phyloP scores from a whole-genome alignment of 2,797 vertebrate species.

The Gymnothorax reevesii region DNA sequence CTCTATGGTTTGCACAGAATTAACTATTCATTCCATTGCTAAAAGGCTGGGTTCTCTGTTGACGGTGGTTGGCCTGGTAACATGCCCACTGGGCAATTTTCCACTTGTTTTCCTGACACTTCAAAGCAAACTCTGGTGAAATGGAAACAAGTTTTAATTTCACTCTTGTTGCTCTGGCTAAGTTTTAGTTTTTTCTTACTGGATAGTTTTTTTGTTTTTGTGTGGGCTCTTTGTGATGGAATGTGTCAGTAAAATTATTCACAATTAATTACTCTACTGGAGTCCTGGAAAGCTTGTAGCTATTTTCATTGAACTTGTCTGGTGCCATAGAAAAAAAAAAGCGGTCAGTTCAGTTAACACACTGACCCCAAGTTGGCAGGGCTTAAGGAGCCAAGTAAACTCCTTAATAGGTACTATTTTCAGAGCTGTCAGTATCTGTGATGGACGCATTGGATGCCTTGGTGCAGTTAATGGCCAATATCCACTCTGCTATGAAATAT shows the following conservation, averaged over 20 bases:
- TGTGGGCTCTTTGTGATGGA: background rate
- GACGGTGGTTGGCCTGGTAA: conserved; percentile 8
- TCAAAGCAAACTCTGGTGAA: background rate
- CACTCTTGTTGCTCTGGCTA: background rate
- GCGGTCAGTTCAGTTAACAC: background rate
- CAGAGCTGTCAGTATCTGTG: background rate
- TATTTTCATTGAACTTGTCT: conserved; percentile 3
- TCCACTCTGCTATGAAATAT: background rate
- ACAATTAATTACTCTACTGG: background rate
- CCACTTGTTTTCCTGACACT: background rate
- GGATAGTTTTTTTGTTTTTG: background rate
- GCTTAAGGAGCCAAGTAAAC: conserved; percentile 11
- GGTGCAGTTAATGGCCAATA: background rate
- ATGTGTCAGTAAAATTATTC: background rate
- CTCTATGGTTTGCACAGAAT: background rate
- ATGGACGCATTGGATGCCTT: background rate
- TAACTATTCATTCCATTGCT: background rate
- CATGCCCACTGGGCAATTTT: conserved; percentile 1
- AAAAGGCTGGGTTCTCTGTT: background rate
- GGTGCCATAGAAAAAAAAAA: conserved; percentile 8
- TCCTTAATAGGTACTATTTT: background rate
- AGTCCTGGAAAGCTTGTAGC: background rate
- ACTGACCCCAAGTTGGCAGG: background rate
- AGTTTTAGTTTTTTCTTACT: background rate
- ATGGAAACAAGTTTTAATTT: background rate